phyloP scores from a whole-genome alignment of 1,140 invertebrate genomes.

The Dreissena rostriformis region DNA sequence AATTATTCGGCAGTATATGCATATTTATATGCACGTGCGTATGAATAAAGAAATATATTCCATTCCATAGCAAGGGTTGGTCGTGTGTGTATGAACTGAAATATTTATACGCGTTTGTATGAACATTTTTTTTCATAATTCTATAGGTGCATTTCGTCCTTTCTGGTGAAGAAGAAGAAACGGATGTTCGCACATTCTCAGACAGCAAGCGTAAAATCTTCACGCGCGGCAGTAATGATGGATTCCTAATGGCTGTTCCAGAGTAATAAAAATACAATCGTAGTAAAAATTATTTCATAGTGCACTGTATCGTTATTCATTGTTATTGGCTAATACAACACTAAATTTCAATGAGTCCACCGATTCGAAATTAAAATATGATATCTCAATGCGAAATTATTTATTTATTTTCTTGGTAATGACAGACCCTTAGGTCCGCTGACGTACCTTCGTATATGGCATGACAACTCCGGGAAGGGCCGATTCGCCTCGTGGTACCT shows the following conservation, averaged over 20 bases:
- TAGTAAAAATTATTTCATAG: no score
- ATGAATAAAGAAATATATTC: no score
- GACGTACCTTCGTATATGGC: constrained; percentile 84
- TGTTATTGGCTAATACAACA: neutral
- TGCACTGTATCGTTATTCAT: neutral
- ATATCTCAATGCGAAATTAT: no score
- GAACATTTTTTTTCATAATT: neutral
- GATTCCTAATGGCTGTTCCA: constrained; percentile 83
- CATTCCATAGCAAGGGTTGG: neutral
- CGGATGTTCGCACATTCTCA: constrained; percentile 81
- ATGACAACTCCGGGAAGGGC: constrained; percentile 84
- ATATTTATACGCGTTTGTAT: neutral
- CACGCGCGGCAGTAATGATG: constrained; percentile 80
- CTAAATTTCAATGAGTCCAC: neutral
- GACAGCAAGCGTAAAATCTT: constrained; percentile 81
- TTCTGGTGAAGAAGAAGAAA: constrained; percentile 83
- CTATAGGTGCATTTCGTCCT: constrained; percentile 82
- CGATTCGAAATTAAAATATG: no score
- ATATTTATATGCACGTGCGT: no score
- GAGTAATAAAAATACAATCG: constrained; percentile 67
- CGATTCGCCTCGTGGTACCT: constrained; percentile 83
- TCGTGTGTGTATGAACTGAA: neutral
- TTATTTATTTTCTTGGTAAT: no score
- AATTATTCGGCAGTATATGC: no score
- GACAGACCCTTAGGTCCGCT: constrained; percentile 82